Evolutionary conservation across 2,113 vertebrate species (phyloP).

Genomic region (Tamias sibiricus): DNA sequence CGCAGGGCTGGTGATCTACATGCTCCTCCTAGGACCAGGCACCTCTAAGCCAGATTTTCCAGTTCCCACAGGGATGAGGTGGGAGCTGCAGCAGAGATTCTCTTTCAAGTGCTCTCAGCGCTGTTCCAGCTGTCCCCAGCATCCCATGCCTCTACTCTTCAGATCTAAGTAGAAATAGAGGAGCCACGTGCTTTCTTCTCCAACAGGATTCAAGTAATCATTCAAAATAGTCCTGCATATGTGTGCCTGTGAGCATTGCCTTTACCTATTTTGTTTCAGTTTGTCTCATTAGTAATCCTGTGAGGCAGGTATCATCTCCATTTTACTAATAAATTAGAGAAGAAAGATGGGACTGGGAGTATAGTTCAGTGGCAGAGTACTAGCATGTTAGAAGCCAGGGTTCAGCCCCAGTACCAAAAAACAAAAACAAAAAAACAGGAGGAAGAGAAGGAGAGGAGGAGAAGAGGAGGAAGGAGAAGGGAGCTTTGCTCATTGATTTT

Average conservation of each 20-base stretch:
- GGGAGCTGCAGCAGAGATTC: not conserved
- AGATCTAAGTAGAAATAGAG: not conserved
- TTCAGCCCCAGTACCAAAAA: not conserved
- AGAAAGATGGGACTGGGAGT: not conserved
- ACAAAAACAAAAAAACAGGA: too few species aligned
- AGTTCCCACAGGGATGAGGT: not conserved
- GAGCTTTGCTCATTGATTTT: not conserved
- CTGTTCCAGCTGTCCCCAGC: rapidly evolving
- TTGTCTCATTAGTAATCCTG: not conserved
- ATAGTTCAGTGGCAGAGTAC: not conserved
- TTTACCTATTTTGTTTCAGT: not conserved
- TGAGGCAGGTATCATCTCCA: not conserved
- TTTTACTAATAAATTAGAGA: not conserved
- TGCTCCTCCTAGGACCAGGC: not conserved
- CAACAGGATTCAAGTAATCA: not conserved
- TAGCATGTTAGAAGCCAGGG: not conserved
- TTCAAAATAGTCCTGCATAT: not conserved
- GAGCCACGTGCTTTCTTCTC: not conserved
- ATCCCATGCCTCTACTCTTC: not conserved
- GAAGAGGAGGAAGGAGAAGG: not conserved
- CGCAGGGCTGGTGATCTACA: not conserved
- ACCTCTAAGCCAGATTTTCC: not conserved
- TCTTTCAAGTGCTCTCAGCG: too few species aligned
- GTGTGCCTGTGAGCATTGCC: not conserved
- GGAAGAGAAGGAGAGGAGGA: too few species aligned